Conservation (phyloP, 2,113 vertebrate species). For the Orycteropus afer region DNA sequence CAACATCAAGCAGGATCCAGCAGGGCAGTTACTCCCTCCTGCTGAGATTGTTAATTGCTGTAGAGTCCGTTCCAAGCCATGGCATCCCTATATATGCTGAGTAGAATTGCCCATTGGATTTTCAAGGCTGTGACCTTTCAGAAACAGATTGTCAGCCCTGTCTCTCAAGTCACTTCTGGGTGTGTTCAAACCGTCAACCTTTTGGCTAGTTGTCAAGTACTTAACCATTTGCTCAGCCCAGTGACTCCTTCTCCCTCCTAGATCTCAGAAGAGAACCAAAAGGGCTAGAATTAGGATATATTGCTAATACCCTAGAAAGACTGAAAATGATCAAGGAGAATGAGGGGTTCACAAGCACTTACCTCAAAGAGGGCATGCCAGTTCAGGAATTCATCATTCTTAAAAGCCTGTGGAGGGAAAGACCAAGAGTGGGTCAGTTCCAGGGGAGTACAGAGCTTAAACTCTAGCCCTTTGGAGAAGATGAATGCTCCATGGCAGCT, state of each 20-base stretch:
- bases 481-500: not conserved
- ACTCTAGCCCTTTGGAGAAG: not conserved
- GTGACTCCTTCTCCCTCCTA: not conserved
- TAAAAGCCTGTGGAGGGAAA: slow-evolving; percentile 55
- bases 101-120: not conserved
- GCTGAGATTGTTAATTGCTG: not conserved
- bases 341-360: not conserved
- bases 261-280: not conserved
- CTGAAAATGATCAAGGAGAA: not conserved
- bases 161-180: not conserved
- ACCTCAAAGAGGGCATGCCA: slow-evolving; percentile 72
- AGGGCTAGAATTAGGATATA: not conserved
- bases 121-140: not conserved
- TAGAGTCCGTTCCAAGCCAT: not conserved
- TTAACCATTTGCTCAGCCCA: not conserved
- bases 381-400: slow-evolving; percentile 61
- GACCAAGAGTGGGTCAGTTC: not conserved
- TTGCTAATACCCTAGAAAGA: not conserved
- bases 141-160: not conserved
- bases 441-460: not conserved
- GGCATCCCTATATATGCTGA: not conserved
- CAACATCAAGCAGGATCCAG: not conserved
- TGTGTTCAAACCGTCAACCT: not conserved
- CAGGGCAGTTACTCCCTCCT: not conserved
- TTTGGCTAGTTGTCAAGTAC: not conserved